Evolutionary conservation across 2,113 vertebrate species (phyloP), one percentile per base, ranked within the genome.

Genomic region (Myiopsitta monachus): DNA sequence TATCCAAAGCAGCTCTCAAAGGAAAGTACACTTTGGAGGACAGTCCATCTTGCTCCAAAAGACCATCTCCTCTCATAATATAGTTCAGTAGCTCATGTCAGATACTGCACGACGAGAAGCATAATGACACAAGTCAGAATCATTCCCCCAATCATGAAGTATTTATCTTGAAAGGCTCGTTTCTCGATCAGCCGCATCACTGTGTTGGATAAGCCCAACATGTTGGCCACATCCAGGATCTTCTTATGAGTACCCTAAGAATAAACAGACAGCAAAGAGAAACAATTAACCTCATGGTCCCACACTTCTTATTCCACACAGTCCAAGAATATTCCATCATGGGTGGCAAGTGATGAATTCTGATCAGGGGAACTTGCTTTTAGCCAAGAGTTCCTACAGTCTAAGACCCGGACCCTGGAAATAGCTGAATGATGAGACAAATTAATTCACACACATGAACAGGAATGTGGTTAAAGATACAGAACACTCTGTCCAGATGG

Each of bases 171-270:
- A 61, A 99, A 99, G 72, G 99, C 99, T 94, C 99, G 97, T 68
- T 99, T 99, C 96, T 99, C 99, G 9, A 99, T 99, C 84, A 99
- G 98, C 76, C 99, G 98, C 99, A 99, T 99, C 73, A 99, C 99
- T 0, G 99, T 99, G 95, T 99, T 99, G 39, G 99, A 99, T 92
- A 99, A 97, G 38, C 99, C 99, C 90, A 99, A 85, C 98, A 99
- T 99, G 97, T 99, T 99, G 77, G 99, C 99, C 62, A 99, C 98
- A 43, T 99, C 99, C 95, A 99, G 98, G 96, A 99, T 99, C 98
- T 99, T 99, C 97, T 99, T 99, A 66, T 99, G 99, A 64, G 99
- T 99, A 22, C 99, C 99, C 99, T 99, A 95, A 22, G 69, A 52
- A 86, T 81, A 54, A 36, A 36, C 76, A n/a, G 43, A 55, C 52